phyloP scores from a whole-genome alignment of 2,113 vertebrate genomes.

The Dromaius novaehollandiae region DNA sequence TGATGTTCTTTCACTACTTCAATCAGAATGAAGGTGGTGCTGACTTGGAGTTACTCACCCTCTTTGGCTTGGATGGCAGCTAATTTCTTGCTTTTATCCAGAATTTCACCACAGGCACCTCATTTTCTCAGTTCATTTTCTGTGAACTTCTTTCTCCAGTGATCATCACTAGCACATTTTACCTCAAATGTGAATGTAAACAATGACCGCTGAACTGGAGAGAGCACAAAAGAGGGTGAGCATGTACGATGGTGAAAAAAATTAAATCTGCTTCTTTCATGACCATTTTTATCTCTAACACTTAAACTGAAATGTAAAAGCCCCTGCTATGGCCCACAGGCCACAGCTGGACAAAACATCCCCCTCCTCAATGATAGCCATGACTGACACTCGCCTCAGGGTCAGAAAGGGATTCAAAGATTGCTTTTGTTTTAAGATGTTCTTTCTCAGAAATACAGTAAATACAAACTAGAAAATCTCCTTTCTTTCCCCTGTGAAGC shows the following conservation, averaged over 20 bases:
- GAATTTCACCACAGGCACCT: conserved; percentile 60
- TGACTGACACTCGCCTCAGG: neutral
- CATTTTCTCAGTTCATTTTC: conserved; percentile 31
- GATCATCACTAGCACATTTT: conserved; percentile 32
- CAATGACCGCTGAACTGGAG: neutral
- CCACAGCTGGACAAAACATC: conserved; percentile 23
- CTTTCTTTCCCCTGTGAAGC: neutral
- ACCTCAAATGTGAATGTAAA: conserved; percentile 54
- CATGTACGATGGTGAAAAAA: neutral
- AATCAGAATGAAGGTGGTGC: conserved; percentile 71
- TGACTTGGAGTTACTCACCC: conserved; percentile 32
- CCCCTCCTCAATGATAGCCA: neutral
- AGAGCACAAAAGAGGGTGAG: conserved; percentile 3
- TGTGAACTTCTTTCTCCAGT: conserved; percentile 16
- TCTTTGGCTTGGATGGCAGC: conserved; percentile 52
- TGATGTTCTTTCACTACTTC: conserved; percentile 68
- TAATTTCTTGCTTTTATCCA: conserved; percentile 76
- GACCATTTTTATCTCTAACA: conserved; percentile 6
- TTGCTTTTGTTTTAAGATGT: neutral
- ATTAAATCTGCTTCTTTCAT: conserved; percentile 16
- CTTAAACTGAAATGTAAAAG: conserved; percentile 32
- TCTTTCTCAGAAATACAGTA: neutral
- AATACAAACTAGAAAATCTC: neutral
- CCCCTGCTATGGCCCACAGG: conserved; percentile 1
- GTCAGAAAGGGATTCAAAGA: neutral